A percentile compares a stretch with the other conserved stretches of the same genome.
Conservation (phyloP, 2,113 vertebrate species). For the Pipa parva region DNA sequence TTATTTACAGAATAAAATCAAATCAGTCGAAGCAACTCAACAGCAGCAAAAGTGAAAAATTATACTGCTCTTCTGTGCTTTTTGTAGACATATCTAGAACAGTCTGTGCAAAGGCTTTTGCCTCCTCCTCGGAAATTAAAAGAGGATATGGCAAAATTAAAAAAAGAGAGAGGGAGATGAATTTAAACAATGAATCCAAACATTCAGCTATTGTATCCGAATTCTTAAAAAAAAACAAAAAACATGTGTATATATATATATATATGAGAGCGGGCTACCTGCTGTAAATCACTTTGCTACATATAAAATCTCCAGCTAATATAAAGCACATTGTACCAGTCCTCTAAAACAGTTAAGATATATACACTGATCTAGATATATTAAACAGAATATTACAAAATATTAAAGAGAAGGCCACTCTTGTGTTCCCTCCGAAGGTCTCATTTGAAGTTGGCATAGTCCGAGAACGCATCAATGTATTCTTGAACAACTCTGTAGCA, state of each 20-base stretch:
- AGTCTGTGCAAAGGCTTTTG: slow-evolving; percentile 46
- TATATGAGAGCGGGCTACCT: slow-evolving; percentile 60
- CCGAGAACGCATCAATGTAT: slow-evolving; percentile 98
- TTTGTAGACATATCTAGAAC: slow-evolving; percentile 42
- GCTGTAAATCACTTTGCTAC: slow-evolving; percentile 80
- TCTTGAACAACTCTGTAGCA: slow-evolving; percentile 99
- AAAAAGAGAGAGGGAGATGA: slow-evolving; percentile 48
- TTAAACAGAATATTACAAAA: slow-evolving; percentile 98
- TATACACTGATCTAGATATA: slow-evolving; percentile 80
- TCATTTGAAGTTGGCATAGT: slow-evolving; percentile 98
- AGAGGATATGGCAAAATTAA: slow-evolving; percentile 23
- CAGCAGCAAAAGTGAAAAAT: neutral
- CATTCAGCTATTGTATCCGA: slow-evolving; percentile 76
- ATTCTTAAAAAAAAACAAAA: slow-evolving; percentile 75
- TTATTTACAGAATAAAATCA: slow-evolving; percentile 39
- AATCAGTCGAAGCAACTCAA: neutral
- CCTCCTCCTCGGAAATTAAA: slow-evolving; percentile 45
- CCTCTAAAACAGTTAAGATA: slow-evolving; percentile 86
- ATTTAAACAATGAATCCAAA: slow-evolving; percentile 65
- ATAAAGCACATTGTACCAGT: slow-evolving; percentile 86
- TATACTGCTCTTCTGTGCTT: slow-evolving; percentile 45
- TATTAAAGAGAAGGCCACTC: slow-evolving; percentile 92
- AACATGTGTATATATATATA: too few relatives aligned
- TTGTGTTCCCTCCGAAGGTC: slow-evolving; percentile 46
- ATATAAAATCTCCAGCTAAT: slow-evolving; percentile 89